Evolutionary conservation across 2,888 invertebrate species (phyloP).

Genomic region (Oxystoma pomonae): DNA sequence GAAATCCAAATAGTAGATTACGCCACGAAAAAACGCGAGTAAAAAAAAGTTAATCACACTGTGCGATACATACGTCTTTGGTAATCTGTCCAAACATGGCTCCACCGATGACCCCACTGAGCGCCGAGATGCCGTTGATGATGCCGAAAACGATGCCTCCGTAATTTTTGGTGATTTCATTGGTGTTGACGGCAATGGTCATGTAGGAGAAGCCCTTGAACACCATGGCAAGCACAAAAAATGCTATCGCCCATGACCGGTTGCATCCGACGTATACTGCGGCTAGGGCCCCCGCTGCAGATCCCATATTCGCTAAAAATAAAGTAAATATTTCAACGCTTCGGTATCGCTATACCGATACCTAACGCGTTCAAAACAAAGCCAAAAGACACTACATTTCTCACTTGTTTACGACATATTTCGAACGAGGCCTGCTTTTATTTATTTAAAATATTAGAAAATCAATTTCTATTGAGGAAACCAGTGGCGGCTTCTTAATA

Average conservation of each 20-base stretch:
- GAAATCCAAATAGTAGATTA: too few relatives aligned
- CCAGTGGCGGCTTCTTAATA: too few relatives aligned
- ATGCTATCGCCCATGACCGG: constrained; percentile 46
- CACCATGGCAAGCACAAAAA: constrained; percentile 58
- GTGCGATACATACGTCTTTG: constrained; percentile 54
- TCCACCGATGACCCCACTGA: constrained; percentile 58
- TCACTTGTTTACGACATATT: too few relatives aligned
- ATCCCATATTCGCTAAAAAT: constrained; percentile 55
- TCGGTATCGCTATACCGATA: too few relatives aligned
- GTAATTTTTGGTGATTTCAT: constrained; percentile 59
- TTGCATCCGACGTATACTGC: constrained; percentile 62
- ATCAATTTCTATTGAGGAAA: too few relatives aligned
- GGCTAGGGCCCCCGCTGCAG: constrained; percentile 57
- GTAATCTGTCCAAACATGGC: constrained; percentile 56
- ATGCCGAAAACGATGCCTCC: constrained; percentile 59
- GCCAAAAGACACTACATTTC: too few relatives aligned
- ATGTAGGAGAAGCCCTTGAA: constrained; percentile 65
- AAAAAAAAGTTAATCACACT: too few relatives aligned
- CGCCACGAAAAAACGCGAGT: too few relatives aligned
- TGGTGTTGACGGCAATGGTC: constrained; percentile 58
- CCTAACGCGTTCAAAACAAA: too few relatives aligned
- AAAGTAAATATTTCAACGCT: too few relatives aligned
- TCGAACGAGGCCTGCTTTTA: too few relatives aligned
- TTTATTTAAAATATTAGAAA: not conserved
- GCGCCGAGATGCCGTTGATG: constrained; percentile 55